Conservation (phyloP, 2,888 invertebrate genomes). For the Argyresthia goedartella region DNA sequence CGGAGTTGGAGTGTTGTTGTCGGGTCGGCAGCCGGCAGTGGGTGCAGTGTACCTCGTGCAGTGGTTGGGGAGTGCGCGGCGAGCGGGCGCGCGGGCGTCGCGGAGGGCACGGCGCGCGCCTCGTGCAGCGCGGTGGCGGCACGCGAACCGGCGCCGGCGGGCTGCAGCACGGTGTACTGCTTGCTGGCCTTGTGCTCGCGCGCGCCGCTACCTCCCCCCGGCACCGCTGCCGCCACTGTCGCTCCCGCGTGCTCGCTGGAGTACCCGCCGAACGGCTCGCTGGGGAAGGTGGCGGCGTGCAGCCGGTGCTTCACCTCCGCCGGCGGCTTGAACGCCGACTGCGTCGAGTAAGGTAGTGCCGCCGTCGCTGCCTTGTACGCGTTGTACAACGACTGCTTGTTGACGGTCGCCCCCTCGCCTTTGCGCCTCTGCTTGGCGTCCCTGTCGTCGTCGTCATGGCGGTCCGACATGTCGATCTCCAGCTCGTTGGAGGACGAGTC, state of each 20-base stretch:
- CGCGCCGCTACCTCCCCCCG: no score
- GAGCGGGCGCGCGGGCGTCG: conserved; percentile 56
- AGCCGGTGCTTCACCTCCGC: conserved; percentile 73
- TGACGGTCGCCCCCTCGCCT: conserved; percentile 61
- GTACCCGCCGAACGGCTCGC: conserved; percentile 83
- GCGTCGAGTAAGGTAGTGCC: conserved; percentile 77
- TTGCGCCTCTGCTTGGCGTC: no score
- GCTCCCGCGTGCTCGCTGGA: conserved; percentile 71
- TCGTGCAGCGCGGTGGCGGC: conserved; percentile 88
- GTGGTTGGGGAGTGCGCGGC: conserved; percentile 83
- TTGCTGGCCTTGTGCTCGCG: conserved; percentile 69
- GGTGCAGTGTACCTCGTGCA: no score
- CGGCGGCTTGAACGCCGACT: conserved; percentile 86
- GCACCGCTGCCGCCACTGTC: no score
- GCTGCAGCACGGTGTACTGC: conserved; percentile 90
- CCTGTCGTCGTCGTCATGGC: conserved; percentile 65
- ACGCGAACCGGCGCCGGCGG: conserved; percentile 83
- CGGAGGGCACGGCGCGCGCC: conserved; percentile 66
- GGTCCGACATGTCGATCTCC: conserved; percentile 84
- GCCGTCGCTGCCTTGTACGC: conserved; percentile 68
- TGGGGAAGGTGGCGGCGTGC: conserved; percentile 57
- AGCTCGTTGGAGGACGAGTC: conserved; percentile 84
- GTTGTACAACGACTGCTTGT: conserved; percentile 67
- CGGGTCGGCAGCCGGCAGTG: conserved; percentile 5
- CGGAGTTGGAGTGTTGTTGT: conserved; percentile 49